phyloP scores from a whole-genome alignment of 1,140 invertebrate genomes.

The Drosophila leontia region DNA sequence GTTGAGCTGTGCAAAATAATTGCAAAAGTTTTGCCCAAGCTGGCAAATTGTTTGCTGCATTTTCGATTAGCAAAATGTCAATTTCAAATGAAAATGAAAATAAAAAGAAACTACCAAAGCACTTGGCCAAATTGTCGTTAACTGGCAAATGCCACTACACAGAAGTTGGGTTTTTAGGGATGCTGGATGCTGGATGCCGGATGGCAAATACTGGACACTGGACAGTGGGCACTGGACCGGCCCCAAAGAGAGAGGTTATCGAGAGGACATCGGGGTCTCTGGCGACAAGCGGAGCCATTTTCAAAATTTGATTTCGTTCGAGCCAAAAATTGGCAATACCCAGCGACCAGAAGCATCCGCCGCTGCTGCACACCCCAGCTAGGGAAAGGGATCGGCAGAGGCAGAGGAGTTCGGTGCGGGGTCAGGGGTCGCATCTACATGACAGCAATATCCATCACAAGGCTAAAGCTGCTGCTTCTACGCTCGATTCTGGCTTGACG shows the following conservation, averaged over 20 bases:
- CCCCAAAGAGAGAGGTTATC: conserved; percentile 5
- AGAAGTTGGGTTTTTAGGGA: conserved; percentile 8
- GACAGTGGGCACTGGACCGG: conserved; percentile 4
- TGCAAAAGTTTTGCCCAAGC: conserved; percentile 73
- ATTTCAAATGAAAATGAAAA: conserved; percentile 69
- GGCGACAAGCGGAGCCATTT: conserved; percentile 64
- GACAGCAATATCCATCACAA: conserved; percentile 80
- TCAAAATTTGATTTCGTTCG: conserved; percentile 78
- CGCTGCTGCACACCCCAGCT: background rate
- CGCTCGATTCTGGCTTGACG: conserved; percentile 56
- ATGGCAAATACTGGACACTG: conserved; percentile 28
- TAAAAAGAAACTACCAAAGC: conserved; percentile 65
- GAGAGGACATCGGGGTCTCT: conserved; percentile 29
- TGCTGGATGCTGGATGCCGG: background rate
- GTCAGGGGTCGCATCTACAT: conserved; percentile 56
- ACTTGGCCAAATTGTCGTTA: conserved; percentile 66
- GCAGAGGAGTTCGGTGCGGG: background rate
- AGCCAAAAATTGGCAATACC: conserved; percentile 69
- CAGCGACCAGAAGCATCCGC: conserved; percentile 43
- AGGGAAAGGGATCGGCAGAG: background rate
- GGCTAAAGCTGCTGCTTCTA: conserved; percentile 50
- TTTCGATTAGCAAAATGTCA: conserved; percentile 83
- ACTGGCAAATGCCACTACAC: conserved; percentile 57
- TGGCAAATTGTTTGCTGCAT: conserved; percentile 80
- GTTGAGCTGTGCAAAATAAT: conserved; percentile 70